Conservation (phyloP, 2,113 vertebrate genomes). For the Callipepla californica region DNA sequence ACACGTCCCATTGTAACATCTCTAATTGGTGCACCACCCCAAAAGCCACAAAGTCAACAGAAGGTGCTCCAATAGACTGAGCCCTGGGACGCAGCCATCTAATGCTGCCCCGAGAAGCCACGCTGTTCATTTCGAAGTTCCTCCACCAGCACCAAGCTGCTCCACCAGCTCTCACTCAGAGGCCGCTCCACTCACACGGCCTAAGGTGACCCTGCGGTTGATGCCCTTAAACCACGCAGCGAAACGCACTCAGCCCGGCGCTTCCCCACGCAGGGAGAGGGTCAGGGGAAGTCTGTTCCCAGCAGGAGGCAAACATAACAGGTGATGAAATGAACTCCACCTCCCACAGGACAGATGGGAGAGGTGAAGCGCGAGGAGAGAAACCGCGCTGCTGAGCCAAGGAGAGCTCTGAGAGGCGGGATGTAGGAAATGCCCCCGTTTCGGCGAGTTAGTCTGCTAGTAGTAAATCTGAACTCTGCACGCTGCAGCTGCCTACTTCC, state of each 20-base stretch:
- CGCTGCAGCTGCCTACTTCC: conserved; percentile 36
- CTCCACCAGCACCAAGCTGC: conserved; percentile 39
- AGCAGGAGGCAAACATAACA: conserved; percentile 60
- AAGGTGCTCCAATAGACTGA: background rate
- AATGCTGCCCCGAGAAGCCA: background rate
- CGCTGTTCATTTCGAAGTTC: background rate
- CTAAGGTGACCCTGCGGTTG: conserved; percentile 58
- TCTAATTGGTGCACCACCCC: background rate
- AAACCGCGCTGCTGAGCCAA: conserved; percentile 6
- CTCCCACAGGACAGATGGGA: conserved; percentile 67
- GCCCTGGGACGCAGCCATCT: background rate
- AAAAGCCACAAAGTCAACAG: background rate
- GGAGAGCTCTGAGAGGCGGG: conserved; percentile 11
- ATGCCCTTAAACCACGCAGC: conserved; percentile 46
- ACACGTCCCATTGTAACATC: background rate
- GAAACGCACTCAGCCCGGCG: conserved; percentile 11
- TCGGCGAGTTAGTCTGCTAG: conserved; percentile 3
- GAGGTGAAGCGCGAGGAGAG: conserved; percentile 47
- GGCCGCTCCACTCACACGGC: conserved; percentile 52
- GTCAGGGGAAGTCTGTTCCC: conserved; percentile 57
- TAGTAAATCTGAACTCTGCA: conserved; percentile 57
- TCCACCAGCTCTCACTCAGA: conserved; percentile 35
- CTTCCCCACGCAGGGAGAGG: conserved; percentile 4
- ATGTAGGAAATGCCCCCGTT: conserved; percentile 58
- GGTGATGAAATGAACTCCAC: conserved; percentile 59